Evolutionary conservation across 2,888 invertebrate genomes (phyloP), one percentile per base, ranked within the genome.

Genomic region (Parascotia fuliginaria): DNA sequence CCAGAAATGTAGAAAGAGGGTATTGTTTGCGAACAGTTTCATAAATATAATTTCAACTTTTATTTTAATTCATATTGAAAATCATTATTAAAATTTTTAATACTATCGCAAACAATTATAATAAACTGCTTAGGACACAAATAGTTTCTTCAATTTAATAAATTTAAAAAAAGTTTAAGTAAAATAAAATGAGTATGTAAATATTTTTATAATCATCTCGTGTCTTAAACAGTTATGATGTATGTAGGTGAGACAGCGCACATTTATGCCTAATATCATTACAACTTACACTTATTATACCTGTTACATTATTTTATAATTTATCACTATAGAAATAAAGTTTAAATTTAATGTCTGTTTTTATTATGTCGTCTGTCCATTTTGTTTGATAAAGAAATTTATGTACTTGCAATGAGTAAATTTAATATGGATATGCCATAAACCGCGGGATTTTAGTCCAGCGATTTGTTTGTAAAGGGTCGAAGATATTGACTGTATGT

Each of bases 21-120:
- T 75, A 82, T 68, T 67, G 70, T 76, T 61, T 85, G 87, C 84
- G 70, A 50, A 65, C 72, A 79, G 77, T 55, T 58, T 55, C 11
- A 3, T 29, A 4, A 19, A 19, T 19, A 19, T 19, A 19, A 19
- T 3, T 19, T 3, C 2, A 3, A 19, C 2, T 19, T 3, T 5
- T 19, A 19, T 19, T 19, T 3, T 19, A 5, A 3, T 3, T 3
- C 19, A 19, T 19, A 2, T 19, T 19, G 5, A 19, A 19, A 19
- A 19, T 19, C 19, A n/a, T 19, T 3, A 19, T 19, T 19, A 19
- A 19, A n/a, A n/a, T n/a, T n/a, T 19, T 19, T 19, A 11, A 42
- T 41, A 57, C 70, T 40, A 57, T 58, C 36, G 70, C 68, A 70
- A 70, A 55, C 54, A 56, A 58, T 70, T 43, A 31, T 11, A 34